A percentile compares a stretch with the other conserved stretches of the same genome.
Evolutionary conservation across 2,888 invertebrate species (phyloP).

Genomic region (Tanypteryx hageni): DNA sequence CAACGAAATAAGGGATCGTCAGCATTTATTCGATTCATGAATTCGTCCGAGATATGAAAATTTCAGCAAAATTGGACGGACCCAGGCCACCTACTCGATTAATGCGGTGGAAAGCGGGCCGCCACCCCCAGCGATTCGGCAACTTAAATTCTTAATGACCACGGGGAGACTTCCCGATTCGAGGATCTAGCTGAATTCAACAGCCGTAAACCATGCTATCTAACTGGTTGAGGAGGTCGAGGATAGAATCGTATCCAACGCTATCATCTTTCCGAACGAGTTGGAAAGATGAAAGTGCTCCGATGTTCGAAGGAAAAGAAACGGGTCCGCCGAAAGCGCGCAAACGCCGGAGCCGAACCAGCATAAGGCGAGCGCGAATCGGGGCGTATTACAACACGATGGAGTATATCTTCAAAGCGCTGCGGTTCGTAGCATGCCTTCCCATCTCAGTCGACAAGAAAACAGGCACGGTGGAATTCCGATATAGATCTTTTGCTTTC

Average conservation of each 20-base stretch:
- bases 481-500: constrained; percentile 15
- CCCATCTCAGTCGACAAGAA: constrained; percentile 14
- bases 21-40: too few species aligned
- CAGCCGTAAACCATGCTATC: not conserved
- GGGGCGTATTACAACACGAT: constrained; percentile 35
- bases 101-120: not conserved
- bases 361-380: not conserved
- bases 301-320: constrained; percentile 25
- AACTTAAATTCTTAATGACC: constrained; percentile 17
- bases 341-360: not conserved
- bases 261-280: not conserved
- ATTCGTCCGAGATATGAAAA: not conserved
- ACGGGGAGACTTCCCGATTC: not conserved
- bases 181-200: not conserved
- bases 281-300: constrained; percentile 21
- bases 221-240: constrained; percentile 24
- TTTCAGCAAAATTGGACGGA: not conserved
- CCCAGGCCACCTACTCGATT: not conserved
- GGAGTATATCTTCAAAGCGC: constrained; percentile 29
- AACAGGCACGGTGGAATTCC: constrained; percentile 4
- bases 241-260: not conserved
- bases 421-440: not conserved
- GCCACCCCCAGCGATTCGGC: not conserved
- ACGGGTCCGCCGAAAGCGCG: not conserved
- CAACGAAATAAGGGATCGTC: too few species aligned